Percentiles rank a stretch among this genome's conserved stretches.
These are phyloP conservation scores for Conistra vaccinii DNA, from an alignment of 2,888 invertebrate genomes.

Conservation along the genomic window DNA sequence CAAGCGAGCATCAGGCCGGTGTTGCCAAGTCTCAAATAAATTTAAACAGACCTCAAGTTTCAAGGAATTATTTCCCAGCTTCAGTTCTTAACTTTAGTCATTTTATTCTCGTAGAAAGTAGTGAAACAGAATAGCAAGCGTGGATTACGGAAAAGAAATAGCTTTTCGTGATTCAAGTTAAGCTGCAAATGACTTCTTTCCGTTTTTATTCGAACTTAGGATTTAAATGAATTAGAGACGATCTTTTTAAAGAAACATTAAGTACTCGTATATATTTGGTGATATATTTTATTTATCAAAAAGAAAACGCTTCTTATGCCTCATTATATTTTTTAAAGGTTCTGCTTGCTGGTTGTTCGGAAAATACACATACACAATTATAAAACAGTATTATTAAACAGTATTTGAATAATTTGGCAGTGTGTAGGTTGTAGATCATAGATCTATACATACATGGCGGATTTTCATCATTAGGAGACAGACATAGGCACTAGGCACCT, in stretches of 20 bases:
- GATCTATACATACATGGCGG: not conserved
- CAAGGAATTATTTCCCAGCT: constrained; percentile 4
- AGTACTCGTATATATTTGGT: too few relatives aligned
- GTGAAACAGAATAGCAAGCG: constrained; percentile 23
- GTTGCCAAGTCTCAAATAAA: constrained; percentile 9
- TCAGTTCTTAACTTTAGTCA: constrained; percentile 18
- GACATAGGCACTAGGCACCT: not conserved
- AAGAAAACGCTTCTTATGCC: not conserved
- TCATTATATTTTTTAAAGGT: not conserved
- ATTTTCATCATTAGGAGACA: constrained; percentile 1
- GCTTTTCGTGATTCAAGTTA: constrained; percentile 45
- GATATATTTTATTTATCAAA: not conserved
- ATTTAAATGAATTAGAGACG: constrained; percentile 16
- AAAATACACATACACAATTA: too few relatives aligned
- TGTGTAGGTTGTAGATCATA: not conserved
- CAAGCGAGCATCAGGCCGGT: too few relatives aligned
- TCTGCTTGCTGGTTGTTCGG: too few relatives aligned
- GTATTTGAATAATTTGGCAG: not conserved
- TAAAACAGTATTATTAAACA: too few relatives aligned
- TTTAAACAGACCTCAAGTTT: not conserved
- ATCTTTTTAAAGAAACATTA: not conserved
- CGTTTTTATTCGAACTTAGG: constrained; percentile 45
- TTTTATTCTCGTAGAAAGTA: constrained; percentile 19
- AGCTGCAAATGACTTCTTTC: constrained; percentile 50
- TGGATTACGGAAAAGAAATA: constrained; percentile 39